Evolutionary conservation across 2,797 vertebrate species (phyloP).

Genomic region (Muscicapa comitata): DNA sequence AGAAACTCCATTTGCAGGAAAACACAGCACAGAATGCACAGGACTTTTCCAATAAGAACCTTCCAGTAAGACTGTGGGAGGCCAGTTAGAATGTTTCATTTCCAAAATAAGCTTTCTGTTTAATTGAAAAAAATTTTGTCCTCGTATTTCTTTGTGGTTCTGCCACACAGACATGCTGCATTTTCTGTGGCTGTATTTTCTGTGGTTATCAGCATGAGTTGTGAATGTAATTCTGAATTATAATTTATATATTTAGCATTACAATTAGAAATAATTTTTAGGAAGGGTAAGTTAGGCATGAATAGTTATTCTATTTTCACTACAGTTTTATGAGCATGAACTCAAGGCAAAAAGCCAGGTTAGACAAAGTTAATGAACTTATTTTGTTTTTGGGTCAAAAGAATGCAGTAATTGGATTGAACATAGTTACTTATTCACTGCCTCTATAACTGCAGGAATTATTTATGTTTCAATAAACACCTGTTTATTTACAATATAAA

Average conservation of each 20-base stretch:
- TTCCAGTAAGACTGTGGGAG: neutral
- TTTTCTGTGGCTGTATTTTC: conserved; percentile 1
- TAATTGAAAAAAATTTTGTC: neutral
- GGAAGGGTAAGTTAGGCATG: conserved; percentile 22
- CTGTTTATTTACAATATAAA: neutral
- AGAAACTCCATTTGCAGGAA: conserved; percentile 14
- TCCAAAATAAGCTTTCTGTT: conserved; percentile 10
- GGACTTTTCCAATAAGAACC: neutral
- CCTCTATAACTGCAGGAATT: neutral
- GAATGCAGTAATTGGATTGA: neutral
- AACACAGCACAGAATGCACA: neutral
- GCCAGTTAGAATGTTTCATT: conserved; percentile 6
- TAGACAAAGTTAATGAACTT: conserved; percentile 15
- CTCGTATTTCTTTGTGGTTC: neutral
- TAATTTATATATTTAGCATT: conserved; percentile 53
- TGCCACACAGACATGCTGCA: neutral
- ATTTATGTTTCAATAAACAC: conserved; percentile 19
- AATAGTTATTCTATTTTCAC: conserved; percentile 35
- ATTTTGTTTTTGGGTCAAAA: conserved; percentile 9
- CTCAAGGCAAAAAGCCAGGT: neutral
- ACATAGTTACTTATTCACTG: neutral
- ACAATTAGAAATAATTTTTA: conserved; percentile 49
- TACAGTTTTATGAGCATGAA: neutral
- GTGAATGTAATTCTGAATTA: conserved; percentile 38
- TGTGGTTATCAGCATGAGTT: neutral